Percentiles rank a stretch among this genome's conserved stretches.
phyloP scores from a whole-genome alignment of 1,140 invertebrate genomes.

The Kradibia gibbosae region DNA sequence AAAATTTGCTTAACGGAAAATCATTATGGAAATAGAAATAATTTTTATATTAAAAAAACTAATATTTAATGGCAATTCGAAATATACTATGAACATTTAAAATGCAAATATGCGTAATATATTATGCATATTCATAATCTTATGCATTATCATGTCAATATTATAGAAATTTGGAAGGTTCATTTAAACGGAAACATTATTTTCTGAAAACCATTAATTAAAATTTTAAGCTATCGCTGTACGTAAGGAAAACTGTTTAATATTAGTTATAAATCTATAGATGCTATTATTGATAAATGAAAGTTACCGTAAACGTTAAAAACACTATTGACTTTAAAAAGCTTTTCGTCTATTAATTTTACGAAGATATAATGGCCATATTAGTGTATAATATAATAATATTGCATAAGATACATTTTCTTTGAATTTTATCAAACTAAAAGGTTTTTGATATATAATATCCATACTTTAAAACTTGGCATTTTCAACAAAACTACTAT shows the following conservation, averaged over 20 bases:
- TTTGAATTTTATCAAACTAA: slow-evolving; percentile 26
- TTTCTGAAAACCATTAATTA: background rate
- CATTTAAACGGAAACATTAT: background rate
- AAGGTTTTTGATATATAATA: slow-evolving; percentile 15
- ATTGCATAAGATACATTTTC: slow-evolving; percentile 7
- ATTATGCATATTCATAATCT: background rate
- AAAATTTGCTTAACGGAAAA: background rate
- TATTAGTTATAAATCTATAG: background rate
- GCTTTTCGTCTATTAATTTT: background rate
- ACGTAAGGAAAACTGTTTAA: background rate
- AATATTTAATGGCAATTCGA: background rate
- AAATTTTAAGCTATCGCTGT: background rate
- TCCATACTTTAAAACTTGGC: background rate
- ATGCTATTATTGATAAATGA: background rate
- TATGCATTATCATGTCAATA: background rate
- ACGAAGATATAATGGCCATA: background rate
- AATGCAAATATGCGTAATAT: background rate
- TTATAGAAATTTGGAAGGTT: background rate
- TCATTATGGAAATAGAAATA: background rate
- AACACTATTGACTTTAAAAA: background rate
- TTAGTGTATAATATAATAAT: slow-evolving; percentile 11
- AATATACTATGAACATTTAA: background rate
- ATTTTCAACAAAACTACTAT: background rate
- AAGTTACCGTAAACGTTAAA: background rate
- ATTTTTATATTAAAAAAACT: background rate